These are phyloP conservation scores for Cinara cedri DNA, from an alignment of 2,888 invertebrate species.

Conservation along the genomic window DNA sequence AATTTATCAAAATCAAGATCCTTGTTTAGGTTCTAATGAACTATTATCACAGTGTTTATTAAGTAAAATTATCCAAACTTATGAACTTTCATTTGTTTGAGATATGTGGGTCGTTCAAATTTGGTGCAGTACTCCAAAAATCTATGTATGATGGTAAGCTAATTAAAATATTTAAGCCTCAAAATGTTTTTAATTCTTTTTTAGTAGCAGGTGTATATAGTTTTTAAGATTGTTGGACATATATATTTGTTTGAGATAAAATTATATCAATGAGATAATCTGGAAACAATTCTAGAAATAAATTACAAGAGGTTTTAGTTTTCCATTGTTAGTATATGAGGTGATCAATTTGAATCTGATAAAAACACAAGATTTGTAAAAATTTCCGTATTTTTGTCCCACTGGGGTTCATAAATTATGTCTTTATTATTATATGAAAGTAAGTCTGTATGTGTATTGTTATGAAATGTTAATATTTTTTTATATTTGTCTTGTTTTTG, in stretches of 20 bases:
- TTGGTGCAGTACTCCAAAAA: slow-evolving; percentile 1
- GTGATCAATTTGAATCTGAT: background rate
- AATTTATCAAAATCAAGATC: slow-evolving; percentile 51
- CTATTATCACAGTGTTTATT: slow-evolving; percentile 22
- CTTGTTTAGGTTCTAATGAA: background rate
- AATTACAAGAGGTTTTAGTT: background rate
- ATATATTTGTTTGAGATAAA: slow-evolving; percentile 14
- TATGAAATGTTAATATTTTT: background rate
- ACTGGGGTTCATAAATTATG: too few relatives aligned
- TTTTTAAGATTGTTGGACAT: background rate
- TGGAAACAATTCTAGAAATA: slow-evolving; percentile 23
- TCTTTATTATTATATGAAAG: background rate
- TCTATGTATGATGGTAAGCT: background rate
- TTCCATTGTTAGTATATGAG: slow-evolving; percentile 1
- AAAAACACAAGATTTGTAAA: too few relatives aligned
- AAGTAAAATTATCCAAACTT: slow-evolving; percentile 28
- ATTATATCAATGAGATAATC: slow-evolving; percentile 12
- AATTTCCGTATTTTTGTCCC: too few relatives aligned
- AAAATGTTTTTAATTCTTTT: slow-evolving; percentile 13
- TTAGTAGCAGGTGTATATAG: slow-evolving; percentile 20
- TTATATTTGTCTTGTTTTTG: background rate
- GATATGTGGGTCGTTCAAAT: slow-evolving; percentile 24
- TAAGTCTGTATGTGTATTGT: background rate
- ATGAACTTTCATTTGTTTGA: slow-evolving; percentile 29
- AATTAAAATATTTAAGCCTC: slow-evolving; percentile 8